Base-by-base conservation (phyloP, 2,888 invertebrate species). In the Gandaritis pyraliata region DNA sequence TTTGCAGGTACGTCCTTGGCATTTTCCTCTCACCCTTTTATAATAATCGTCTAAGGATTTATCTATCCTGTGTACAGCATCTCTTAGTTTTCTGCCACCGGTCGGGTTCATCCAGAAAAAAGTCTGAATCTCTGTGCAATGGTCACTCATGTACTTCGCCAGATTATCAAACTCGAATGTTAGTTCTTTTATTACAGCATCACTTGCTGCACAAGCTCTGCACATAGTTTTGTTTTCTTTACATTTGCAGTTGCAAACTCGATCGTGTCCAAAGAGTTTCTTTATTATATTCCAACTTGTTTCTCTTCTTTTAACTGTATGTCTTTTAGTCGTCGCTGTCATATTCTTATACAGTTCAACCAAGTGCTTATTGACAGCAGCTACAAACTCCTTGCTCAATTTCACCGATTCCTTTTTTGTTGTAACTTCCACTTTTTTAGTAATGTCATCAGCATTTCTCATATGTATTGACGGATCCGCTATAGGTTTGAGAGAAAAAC, bases 71-170 rank as follows among this genome's bases (percentile, higher is more conserved):
- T 77, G 81, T 0, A 91, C 85, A 0, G 80, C 68, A 18, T 89
- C 84, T 71, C 80, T 78, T 0, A 91, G 68, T 63, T 82, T 85
- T 50, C 82, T 81, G 0, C 90, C 90, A 0, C 85, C 87, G 1
- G 61, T 78, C 0, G 90, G 90, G 58, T 90, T 90, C 79, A 83
- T 82, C 79, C 79, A 81, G 52, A 89, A 90, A 66, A 73, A 91
- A 0, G 86, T 86, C 70, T 90, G 88, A 56, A 91, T 85, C 69
- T 90, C 90, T 1, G 85, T 85, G 59, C 88, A 90, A 67, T 91
- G 89, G 13, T 85, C 83, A 5, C 69, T 76, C 81, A 90, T 88
- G 47, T 82, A 91, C 11, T 78, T 72, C 0, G 83, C 81, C 48
- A 91, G 64, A 54, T 87, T 85, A 7, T 88, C 80, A 30, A 90